Percentiles rank a stretch among this genome's conserved stretches.
Conservation (phyloP, 2,888 invertebrate species). For the Sinelater perroti region DNA sequence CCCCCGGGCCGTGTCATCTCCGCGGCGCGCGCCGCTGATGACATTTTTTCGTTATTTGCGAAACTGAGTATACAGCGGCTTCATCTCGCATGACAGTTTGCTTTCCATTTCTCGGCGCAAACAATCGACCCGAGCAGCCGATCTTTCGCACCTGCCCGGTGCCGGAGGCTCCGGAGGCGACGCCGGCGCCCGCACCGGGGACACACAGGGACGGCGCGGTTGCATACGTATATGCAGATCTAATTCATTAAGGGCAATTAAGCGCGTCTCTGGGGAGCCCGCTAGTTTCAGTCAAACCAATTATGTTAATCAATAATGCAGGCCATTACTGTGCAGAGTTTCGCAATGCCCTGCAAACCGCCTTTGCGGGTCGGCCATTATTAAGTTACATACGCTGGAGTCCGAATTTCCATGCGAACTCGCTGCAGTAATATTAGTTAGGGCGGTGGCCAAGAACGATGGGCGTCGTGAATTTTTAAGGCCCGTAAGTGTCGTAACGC, state of each 20-base stretch:
- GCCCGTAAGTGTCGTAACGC: constrained; percentile 1
- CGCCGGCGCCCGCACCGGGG: too few species aligned
- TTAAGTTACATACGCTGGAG: constrained; percentile 15
- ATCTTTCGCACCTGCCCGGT: too few species aligned
- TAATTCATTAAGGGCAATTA: constrained; percentile 20
- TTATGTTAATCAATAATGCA: constrained; percentile 18
- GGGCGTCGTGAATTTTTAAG: constrained; percentile 3
- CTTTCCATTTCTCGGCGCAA: constrained; percentile 10
- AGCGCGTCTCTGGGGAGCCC: not conserved
- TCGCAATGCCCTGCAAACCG: constrained; percentile 6
- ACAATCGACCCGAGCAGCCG: not conserved
- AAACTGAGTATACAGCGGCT: constrained; percentile 3
- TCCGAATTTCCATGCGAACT: constrained; percentile 6
- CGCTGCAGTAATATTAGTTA: not conserved
- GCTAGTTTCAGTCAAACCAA: constrained; percentile 10
- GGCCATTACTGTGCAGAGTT: constrained; percentile 13
- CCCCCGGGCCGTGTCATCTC: constrained; percentile 10
- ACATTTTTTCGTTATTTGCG: constrained; percentile 12
- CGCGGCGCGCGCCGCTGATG: not conserved
- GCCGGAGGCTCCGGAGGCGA: too few species aligned
- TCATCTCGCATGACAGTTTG: not conserved
- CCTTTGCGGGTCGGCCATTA: constrained; percentile 9
- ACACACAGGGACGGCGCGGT: constrained; percentile 3
- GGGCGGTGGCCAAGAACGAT: not conserved
- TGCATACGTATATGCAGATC: constrained; percentile 14